A percentile compares a stretch with the other conserved stretches of the same genome.
Conservation (phyloP, 2,888 invertebrate genomes). For the Gastracanthus pulcherrimus region DNA sequence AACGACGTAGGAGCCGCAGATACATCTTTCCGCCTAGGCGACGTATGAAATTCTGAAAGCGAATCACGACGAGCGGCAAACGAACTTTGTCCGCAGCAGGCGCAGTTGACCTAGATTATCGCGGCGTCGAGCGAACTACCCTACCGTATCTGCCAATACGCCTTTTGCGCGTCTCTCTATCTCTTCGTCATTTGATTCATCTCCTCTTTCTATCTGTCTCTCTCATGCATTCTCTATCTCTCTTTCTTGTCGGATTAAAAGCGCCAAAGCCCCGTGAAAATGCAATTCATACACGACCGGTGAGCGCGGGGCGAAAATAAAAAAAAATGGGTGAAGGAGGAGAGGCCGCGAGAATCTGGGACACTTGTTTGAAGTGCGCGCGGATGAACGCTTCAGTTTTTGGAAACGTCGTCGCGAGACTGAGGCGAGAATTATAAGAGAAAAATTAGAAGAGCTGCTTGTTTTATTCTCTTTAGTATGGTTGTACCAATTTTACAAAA, state of each 20-base stretch:
- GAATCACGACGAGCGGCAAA: background rate
- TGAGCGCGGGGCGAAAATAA: background rate
- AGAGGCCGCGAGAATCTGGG: background rate
- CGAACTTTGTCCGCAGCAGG: slow-evolving; percentile 18
- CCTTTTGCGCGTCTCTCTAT: background rate
- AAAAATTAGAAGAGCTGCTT: too few relatives aligned
- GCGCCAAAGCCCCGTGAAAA: slow-evolving; percentile 1
- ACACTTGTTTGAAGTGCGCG: background rate
- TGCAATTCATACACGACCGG: background rate
- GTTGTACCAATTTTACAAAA: too few relatives aligned
- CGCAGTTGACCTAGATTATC: slow-evolving; percentile 48
- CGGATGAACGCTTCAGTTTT: background rate
- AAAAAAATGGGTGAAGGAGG: background rate
- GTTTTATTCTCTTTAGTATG: too few relatives aligned
- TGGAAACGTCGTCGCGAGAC: too few relatives aligned
- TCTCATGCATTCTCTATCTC: background rate
- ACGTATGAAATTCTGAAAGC: slow-evolving; percentile 15
- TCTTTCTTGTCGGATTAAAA: slow-evolving; percentile 22
- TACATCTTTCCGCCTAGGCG: slow-evolving; percentile 1
- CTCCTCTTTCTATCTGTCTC: background rate
- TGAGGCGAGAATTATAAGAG: too few relatives aligned
- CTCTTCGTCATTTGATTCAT: background rate
- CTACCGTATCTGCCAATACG: background rate
- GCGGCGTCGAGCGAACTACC: background rate
- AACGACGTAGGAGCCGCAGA: too few relatives aligned